These are phyloP conservation scores for Ovis canadensis DNA, from an alignment of 2,113 vertebrate species.

Conservation along the genomic window DNA sequence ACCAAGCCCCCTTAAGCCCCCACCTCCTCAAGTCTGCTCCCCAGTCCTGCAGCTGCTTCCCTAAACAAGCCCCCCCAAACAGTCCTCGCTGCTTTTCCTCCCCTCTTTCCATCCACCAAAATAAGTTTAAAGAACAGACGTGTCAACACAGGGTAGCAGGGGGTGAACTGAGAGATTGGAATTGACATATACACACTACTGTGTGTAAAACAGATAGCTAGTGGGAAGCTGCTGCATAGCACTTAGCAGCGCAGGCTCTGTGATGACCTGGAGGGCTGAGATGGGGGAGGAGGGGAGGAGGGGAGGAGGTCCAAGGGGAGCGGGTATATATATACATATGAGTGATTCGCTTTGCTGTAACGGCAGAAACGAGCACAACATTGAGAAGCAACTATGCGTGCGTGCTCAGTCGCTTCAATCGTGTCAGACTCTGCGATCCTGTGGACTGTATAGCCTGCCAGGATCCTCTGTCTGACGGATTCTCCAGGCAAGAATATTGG, in stretches of 20 bases:
- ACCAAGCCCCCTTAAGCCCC: not conserved
- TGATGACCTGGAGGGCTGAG: not conserved
- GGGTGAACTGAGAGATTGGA: not conserved
- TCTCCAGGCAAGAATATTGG: not conserved
- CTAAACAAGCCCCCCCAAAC: not conserved
- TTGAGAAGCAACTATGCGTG: not conserved
- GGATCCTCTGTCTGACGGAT: not conserved
- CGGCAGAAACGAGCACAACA: not conserved
- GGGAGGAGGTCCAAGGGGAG: not conserved
- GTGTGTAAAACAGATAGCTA: not conserved
- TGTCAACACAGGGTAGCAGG: not conserved
- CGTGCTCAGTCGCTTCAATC: accelerated
- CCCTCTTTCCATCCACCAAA: not conserved
- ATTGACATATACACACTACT: not conserved
- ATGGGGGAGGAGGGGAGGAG: not conserved
- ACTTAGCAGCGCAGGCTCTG: not conserved
- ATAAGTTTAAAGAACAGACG: not conserved
- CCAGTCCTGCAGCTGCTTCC: not conserved
- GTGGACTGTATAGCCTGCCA: not conserved
- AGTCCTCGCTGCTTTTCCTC: not conserved
- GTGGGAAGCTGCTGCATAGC: not conserved
- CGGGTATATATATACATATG: not conserved
- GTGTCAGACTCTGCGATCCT: not conserved
- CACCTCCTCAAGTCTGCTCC: not conserved
- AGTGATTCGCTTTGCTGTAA: not conserved